Percentiles rank a stretch among this genome's conserved stretches.
phyloP scores from a whole-genome alignment of 2,888 invertebrate species.

The Pseudoips prasinana region DNA sequence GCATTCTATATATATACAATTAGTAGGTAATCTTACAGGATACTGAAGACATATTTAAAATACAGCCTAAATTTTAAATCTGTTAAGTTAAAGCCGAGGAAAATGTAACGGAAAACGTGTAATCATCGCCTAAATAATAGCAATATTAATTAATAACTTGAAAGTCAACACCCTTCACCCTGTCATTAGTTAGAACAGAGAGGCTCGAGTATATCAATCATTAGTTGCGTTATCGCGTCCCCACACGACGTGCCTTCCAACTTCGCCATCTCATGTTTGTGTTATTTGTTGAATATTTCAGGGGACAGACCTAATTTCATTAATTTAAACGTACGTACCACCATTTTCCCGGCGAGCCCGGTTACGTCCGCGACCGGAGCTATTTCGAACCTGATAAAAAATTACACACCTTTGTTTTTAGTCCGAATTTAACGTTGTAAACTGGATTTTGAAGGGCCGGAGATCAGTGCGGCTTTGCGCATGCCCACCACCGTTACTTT shows the following conservation, averaged over 20 bases:
- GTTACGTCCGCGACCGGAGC: constrained; percentile 35
- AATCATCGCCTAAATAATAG: constrained; percentile 68
- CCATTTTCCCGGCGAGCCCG: constrained; percentile 26
- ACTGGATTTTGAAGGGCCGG: constrained; percentile 59
- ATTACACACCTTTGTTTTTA: constrained; percentile 65
- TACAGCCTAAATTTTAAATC: neutral
- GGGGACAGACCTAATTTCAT: constrained; percentile 40
- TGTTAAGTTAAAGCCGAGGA: neutral
- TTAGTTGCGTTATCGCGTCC: constrained; percentile 68
- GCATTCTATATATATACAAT: too few relatives aligned
- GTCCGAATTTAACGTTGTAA: constrained; percentile 59
- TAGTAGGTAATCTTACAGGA: too few relatives aligned
- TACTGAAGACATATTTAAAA: too few relatives aligned
- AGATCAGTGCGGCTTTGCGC: constrained; percentile 55
- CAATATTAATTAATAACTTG: constrained; percentile 79
- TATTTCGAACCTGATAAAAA: constrained; percentile 58
- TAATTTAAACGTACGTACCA: constrained; percentile 40
- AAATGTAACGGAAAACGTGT: constrained; percentile 40
- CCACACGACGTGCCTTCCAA: constrained; percentile 58
- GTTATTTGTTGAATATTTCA: constrained; percentile 47
- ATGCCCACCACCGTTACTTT: constrained; percentile 66
- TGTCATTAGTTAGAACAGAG: constrained; percentile 76
- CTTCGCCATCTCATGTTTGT: constrained; percentile 58
- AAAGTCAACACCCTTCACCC: constrained; percentile 77
- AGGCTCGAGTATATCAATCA: constrained; percentile 77